phyloP scores from a whole-genome alignment of 2,888 invertebrate genomes.

The Cephalotes varians region DNA sequence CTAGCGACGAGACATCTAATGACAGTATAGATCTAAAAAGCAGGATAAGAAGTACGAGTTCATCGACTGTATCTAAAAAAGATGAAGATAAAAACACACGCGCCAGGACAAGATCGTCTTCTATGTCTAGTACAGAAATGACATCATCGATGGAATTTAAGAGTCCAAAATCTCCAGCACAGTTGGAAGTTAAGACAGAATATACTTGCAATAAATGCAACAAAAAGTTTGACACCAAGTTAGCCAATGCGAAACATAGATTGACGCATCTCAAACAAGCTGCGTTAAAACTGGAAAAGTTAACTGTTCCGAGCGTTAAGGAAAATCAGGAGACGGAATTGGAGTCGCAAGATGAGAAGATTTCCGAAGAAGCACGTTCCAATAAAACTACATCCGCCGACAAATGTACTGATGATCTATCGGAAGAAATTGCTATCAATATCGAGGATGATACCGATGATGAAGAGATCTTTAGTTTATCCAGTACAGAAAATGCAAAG shows the following conservation, averaged over 20 bases:
- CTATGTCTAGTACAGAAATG: conserved; percentile 35
- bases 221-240: conserved; percentile 74
- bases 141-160: conserved; percentile 9
- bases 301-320: conserved; percentile 46
- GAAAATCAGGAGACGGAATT: background rate
- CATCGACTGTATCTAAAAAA: background rate
- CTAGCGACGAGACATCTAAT: conserved; percentile 48
- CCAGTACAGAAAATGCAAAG: background rate
- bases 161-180: background rate
- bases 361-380: background rate
- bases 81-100: background rate
- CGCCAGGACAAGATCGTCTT: conserved; percentile 22
- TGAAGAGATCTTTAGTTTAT: conserved; percentile 20
- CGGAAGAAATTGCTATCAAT: conserved; percentile 34
- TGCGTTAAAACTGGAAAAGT: conserved; percentile 75
- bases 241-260: conserved; percentile 76
- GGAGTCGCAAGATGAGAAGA: background rate
- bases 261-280: conserved; percentile 80
- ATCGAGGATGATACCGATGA: conserved; percentile 61
- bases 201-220: conserved; percentile 72
- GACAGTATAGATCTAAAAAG: background rate
- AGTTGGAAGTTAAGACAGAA: background rate
- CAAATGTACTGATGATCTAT: conserved; percentile 33
- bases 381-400: background rate
- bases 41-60: background rate